Evolutionary conservation across 2,888 invertebrate genomes (phyloP), one percentile per base, ranked within the genome.

Genomic region (Microctonus hyperodae): DNA sequence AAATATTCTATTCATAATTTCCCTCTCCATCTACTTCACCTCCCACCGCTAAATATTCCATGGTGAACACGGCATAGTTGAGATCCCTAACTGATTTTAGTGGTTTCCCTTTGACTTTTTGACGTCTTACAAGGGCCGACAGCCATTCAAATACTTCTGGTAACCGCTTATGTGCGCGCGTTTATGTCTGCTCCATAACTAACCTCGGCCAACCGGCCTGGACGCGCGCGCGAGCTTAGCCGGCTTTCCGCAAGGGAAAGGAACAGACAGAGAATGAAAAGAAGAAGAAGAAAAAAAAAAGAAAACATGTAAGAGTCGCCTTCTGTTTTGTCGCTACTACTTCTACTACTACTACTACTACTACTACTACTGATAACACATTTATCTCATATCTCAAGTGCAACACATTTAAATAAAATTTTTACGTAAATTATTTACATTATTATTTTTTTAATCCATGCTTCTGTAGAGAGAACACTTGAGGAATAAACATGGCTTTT

Each of bases 11-110:
- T n/a, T n/a, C n/a, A n/a, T n/a, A n/a, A n/a, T n/a, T 50, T 51
- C 40, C 60, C 58, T 53, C 33, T 61, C 16, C 13, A 44, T 25
- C 51, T 56, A 55, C 28, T 40, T 4, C 44, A 6, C 44, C 16
- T 16, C 16, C 16, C 6, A 44, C 16, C 44, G 44, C 16, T 16
- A 16, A 44, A 44, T 44, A 44, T 44, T 20, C 9, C 16, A 16
- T 44, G 9, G 16, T 16, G 44, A 28, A 28, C 20, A 22, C 57
- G 37, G 53, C 70, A 59, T 65, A 82, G 82, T 83, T 82, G 81
- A 83, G 81, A 82, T 81, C 81, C 82, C 79, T 80, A 82, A 82
- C 81, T 80, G 82, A 83, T 83, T 83, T 83, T 81, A 81, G 81
- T 82, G 80, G 81, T 81, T 83, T 83, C 77, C 76, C 80, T 82